Base-by-base conservation (phyloP, 2,888 invertebrate genomes). In the Aricia artaxerxes region DNA sequence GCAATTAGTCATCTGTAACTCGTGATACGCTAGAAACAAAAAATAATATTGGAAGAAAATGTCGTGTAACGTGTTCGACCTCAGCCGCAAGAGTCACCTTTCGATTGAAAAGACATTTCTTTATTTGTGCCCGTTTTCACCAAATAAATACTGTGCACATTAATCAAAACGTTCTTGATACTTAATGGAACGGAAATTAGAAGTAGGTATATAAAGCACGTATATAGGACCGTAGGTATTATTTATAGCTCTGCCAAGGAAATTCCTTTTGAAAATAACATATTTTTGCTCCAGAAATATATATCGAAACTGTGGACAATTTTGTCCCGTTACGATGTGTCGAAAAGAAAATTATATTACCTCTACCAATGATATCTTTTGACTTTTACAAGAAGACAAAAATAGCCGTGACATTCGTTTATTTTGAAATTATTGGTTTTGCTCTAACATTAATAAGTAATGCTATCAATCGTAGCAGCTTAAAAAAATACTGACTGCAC, bases 101-200 rank as follows among this genome's bases (percentile, higher is more conserved):
- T 69, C 64, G 31, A 31, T 69, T 24, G 24, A 61, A 69, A 35
- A 69, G 35, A 69, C 69, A 69, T 69, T 69, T 69, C 16, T 69
- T 69, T 69, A 64, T 64, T 44, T 49, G 7, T 75, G 24, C 49
- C 75, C 24, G 69, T 49, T 75, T 24, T 24, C 31, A 49, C 75
- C 49, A 24, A 44, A 73, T 73, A 75, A 75, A 69, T 69, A 69
- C 69, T 35, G 35, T 38, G 69, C 35, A 57, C 76, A 53, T 76
- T 57, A 57, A 57, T 57, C 76, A 53, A 76, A 53, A 57, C 53
- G 38, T 57, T 53, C 35, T 57, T 76, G 76, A 76, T 76, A 76
- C 24, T 75, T 75, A 75, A 76, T 76, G 53, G 75, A 49, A 75
- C 75, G 53, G 76, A 76, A 76, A 76, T 76, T 57, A 57, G 76